phyloP scores from a whole-genome alignment of 1,140 invertebrate genomes.

The Drosophila eugracilis region DNA sequence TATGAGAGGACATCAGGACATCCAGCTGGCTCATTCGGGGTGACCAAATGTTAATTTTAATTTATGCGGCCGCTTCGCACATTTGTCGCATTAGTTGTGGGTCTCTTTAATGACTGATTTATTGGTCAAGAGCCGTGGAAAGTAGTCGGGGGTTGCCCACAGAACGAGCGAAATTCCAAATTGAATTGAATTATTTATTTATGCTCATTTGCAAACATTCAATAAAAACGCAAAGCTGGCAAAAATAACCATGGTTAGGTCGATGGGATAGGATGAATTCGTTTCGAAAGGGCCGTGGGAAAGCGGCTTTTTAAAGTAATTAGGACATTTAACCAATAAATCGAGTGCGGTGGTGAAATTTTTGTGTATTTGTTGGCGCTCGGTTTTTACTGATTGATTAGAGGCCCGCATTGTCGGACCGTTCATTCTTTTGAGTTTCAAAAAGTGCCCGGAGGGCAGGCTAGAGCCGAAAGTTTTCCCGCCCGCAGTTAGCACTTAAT shows the following conservation, averaged over 20 bases:
- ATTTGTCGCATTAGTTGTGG: conserved; percentile 78
- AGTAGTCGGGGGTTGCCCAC: conserved; percentile 3
- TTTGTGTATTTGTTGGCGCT: conserved; percentile 15
- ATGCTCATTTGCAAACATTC: conserved; percentile 58
- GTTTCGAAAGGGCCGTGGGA: conserved; percentile 9
- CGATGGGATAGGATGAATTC: neutral
- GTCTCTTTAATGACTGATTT: conserved; percentile 80
- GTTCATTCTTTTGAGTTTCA: conserved; percentile 2
- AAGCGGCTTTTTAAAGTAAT: conserved; percentile 76
- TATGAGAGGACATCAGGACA: neutral
- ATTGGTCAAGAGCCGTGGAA: conserved; percentile 57
- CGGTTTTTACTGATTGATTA: conserved; percentile 56
- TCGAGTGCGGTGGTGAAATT: conserved; percentile 43
- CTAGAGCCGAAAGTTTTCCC: conserved; percentile 53
- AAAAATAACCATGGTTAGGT: conserved; percentile 27
- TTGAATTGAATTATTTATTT: conserved; percentile 74
- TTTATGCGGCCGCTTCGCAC: conserved; percentile 74
- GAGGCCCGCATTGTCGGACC: conserved; percentile 33
- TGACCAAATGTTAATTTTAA: conserved; percentile 77
- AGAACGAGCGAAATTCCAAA: conserved; percentile 29
- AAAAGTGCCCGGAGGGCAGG: conserved; percentile 5
- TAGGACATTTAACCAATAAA: conserved; percentile 63
- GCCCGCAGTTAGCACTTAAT: conserved; percentile 68
- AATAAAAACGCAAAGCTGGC: conserved; percentile 65
- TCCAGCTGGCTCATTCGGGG: conserved; percentile 22